Evolutionary conservation across 2,797 vertebrate genomes (phyloP).

Genomic region (Pelodytes ibericus): DNA sequence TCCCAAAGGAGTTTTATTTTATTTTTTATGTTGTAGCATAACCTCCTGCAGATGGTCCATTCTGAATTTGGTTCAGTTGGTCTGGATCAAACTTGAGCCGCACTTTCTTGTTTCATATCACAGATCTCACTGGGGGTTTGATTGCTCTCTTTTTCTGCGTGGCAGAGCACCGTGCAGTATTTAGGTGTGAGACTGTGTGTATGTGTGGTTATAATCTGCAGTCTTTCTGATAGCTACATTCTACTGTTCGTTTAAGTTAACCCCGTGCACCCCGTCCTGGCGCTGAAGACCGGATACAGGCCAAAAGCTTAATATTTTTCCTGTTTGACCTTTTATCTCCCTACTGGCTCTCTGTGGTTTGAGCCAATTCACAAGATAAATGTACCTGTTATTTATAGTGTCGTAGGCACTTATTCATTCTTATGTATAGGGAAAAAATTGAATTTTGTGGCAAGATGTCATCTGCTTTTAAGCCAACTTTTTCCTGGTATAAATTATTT

Average conservation of each 20-base stretch:
- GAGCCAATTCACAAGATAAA: not conserved
- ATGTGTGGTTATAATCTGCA: not conserved
- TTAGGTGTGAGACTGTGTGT: conserved; percentile 6
- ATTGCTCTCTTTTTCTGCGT: conserved; percentile 28
- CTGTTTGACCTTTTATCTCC: not conserved
- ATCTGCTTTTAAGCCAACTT: not conserved
- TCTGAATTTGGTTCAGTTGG: conserved; percentile 12
- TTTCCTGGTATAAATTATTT: not conserved
- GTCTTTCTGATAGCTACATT: not conserved
- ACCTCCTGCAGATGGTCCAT: conserved; percentile 21
- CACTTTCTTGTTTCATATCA: not conserved
- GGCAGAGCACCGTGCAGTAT: not conserved
- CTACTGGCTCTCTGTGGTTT: conserved; percentile 4
- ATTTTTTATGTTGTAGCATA: conserved; percentile 17
- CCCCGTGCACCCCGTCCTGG: not conserved
- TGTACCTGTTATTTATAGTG: conserved; percentile 12
- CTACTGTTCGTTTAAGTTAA: not conserved
- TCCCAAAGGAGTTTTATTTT: conserved; percentile 34
- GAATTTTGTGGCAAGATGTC: not conserved
- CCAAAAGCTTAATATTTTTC: not conserved
- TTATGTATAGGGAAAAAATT: not conserved
- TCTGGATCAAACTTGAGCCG: not conserved
- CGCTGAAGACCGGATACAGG: not conserved
- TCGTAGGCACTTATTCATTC: not conserved
- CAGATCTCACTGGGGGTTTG: conserved; percentile 47